Base-by-base conservation (phyloP, 2,113 vertebrate species). In the Neolamprologus fasciatus region DNA sequence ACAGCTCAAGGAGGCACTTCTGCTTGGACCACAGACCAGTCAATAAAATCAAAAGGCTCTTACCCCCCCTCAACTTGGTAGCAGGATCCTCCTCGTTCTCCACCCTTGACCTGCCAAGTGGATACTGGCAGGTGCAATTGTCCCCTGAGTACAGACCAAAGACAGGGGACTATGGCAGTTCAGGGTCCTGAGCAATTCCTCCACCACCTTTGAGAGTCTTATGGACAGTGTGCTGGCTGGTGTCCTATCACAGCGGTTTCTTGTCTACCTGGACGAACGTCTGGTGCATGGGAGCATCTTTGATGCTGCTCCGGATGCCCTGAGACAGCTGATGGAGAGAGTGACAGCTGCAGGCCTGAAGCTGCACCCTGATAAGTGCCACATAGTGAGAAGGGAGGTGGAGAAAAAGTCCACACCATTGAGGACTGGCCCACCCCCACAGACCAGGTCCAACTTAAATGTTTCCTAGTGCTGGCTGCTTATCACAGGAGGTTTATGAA, bases 211-310 rank as follows among this genome's bases (percentile, higher is more conserved):
- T 63, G 28, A 61, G 3, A 61, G 57, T 33, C 57, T 33, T 33
- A 61, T 61, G 57, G 28, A 33, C 13, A 33, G 16, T 7, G 61
- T 66, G 19, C 7, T 21, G 61, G 33, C 33, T 37, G 19, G 3
- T 21, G 33, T 13, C 61, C 61, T n/a, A 13, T 8, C 0, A 0
- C 33, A 66, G 19, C 10, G 2, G 61, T 66, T 33, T 37, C 33
- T 66, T n/a, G 33, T 66, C 33, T 37, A 37, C 33, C 33, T 37
- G 33, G 61, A 37, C 0, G 4, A 21, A 12, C 6, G 19, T 37
- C 19, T 0, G 33, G 9, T 68, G 63, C 33, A 68, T 13, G 33
- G 33, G 63, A 37, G 19, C 33, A 8, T 13, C 3, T 37, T 68
- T 68, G 33, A 0, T 8, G 33, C 63, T 35, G 17, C 33, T 10